Base-by-base conservation (phyloP, 2,797 vertebrate species). In the Rhinogobio ventralis region DNA sequence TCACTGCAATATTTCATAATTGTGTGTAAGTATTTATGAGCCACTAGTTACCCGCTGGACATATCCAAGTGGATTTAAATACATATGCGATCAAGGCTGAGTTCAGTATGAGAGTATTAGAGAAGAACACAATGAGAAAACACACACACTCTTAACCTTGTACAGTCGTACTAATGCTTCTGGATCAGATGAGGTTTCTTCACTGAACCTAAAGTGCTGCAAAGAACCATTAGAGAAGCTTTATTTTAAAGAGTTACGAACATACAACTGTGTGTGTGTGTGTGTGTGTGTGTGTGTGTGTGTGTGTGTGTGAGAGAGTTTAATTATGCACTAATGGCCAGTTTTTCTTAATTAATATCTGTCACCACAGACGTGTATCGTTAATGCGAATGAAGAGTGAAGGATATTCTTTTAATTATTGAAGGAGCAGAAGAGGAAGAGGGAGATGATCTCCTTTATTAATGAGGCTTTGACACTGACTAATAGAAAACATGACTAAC, bases 351-450 rank as follows among this genome's bases (percentile, higher is more conserved):
- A 74, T 82, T 73, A 82, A 74, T 82, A 82, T 74, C 69, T 64
- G 55, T 74, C 81, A 82, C n/a, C 55, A 49, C 10, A 79, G 53
- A 33, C 23, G 23, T 9, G 6, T 39, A 23, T 46, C 42, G 5
- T 71, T 62, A 57, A 74, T 75, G 55, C 10, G 36, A 83, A 68
- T 57, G 73, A 83, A 83, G 71, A 75, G 55, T 82, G 82, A 83
- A 57, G 46, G 72, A 83, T 76, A 53, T 53, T 68, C 30, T 83
- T 68, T 83, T 55, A 83, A 83, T 83, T 76, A 83, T 83, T 77
- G n/a, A 77, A 77, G 82, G 10, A 83, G 62, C 10, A 55, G 46
- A 76, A 68, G 62, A 81, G 80, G 66, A 57, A 71, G 79, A 69
- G 64, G 68, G 46, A 77, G 62, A 76, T 51, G 49, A 55, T 68